Conservation (phyloP, 2,113 vertebrate species). For the Cyanoliseus patagonus region DNA sequence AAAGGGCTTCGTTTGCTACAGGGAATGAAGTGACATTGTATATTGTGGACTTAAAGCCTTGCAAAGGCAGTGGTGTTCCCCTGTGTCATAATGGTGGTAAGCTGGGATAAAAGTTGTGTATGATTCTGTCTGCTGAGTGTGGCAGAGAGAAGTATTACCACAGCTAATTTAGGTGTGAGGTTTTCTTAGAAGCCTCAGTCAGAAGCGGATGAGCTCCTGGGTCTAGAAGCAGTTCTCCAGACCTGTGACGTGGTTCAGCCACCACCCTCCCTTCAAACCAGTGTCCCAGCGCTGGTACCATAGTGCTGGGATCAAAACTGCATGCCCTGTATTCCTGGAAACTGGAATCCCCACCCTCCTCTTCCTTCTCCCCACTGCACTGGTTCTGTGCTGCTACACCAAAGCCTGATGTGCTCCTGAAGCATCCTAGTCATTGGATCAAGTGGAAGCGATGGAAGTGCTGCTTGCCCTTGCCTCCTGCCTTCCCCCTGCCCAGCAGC, state of each 20-base stretch:
- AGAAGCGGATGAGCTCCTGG: not conserved
- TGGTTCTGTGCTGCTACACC: not conserved
- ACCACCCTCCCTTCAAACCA: not conserved
- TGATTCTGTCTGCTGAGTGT: fast-evolving
- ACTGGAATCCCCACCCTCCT: not conserved
- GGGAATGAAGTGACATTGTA: not conserved
- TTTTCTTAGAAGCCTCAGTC: not conserved
- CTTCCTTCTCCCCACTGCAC: fast-evolving
- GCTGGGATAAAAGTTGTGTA: not conserved
- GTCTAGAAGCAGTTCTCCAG: not conserved
- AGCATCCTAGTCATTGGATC: fast-evolving
- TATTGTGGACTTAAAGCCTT: not conserved
- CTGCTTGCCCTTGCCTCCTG: not conserved
- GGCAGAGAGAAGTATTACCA: not conserved
- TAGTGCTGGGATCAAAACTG: not conserved
- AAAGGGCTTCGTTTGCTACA: not conserved
- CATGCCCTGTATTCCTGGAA: not conserved
- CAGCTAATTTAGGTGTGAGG: not conserved
- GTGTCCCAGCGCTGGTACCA: fast-evolving
- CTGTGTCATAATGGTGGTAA: not conserved
- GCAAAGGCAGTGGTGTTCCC: not conserved
- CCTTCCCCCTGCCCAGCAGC: not conserved
- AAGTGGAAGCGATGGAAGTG: not conserved
- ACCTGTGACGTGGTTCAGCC: not conserved
- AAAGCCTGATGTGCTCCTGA: not conserved